Evolutionary conservation across 1,140 invertebrate species (phyloP).

Genomic region (Reticulitermes speratus): DNA sequence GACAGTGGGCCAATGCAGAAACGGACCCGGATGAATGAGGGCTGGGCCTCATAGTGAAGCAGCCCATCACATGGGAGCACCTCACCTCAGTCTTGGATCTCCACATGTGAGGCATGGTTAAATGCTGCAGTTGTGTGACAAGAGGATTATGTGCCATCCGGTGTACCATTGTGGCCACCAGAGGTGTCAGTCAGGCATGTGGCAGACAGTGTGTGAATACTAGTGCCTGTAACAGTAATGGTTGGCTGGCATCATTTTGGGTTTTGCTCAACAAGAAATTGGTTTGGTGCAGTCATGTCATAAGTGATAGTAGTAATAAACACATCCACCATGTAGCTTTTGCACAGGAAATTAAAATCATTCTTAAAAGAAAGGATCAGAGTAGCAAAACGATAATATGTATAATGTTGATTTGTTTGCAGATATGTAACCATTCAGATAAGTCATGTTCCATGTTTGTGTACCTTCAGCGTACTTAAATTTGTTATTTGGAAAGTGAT

Average conservation of each 20-base stretch:
- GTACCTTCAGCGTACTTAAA: background rate
- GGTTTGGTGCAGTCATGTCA: background rate
- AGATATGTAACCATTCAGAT: background rate
- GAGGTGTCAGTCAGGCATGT: background rate
- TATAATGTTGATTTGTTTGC: background rate
- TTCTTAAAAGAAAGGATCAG: background rate
- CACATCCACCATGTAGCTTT: conserved; percentile 2
- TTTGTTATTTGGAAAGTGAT: background rate
- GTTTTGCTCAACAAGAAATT: conserved; percentile 2
- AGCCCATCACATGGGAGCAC: background rate
- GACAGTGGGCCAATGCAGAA: conserved; percentile 79
- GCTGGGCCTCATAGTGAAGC: conserved; percentile 76
- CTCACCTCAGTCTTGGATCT: conserved; percentile 4
- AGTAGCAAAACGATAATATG: background rate
- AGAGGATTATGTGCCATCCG: conserved; percentile 27
- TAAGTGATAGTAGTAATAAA: conserved; percentile 19
- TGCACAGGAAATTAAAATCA: background rate
- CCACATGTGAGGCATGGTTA: conserved; percentile 1
- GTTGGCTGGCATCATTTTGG: background rate
- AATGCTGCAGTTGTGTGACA: background rate
- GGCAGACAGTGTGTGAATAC: background rate
- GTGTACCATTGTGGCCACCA: background rate
- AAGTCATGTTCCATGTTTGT: background rate
- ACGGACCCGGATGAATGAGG: conserved; percentile 75
- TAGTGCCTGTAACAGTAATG: conserved; percentile 11